phyloP scores from a whole-genome alignment of 92 coral and sea anemone species.

The Palythoa heliodiscus region DNA sequence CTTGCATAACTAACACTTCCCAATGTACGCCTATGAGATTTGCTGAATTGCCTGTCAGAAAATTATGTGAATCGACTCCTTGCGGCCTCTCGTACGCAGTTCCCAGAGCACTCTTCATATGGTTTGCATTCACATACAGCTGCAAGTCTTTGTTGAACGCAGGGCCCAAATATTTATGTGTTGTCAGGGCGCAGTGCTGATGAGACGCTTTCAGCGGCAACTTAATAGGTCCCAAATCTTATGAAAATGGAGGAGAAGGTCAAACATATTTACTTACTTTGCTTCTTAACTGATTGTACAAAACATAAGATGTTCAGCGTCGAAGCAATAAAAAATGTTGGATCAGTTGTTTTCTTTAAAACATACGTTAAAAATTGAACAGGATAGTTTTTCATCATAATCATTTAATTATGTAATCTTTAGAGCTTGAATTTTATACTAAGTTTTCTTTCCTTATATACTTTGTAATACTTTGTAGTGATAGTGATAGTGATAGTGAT shows the following conservation, averaged over 20 bases:
- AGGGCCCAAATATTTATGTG: not conserved
- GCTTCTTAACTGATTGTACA: too few relatives aligned
- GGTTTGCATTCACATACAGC: not conserved
- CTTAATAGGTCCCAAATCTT: conserved; percentile 26
- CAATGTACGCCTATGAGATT: not conserved
- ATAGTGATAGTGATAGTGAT: too few relatives aligned
- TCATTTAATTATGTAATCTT: too few relatives aligned
- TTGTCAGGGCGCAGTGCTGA: not conserved
- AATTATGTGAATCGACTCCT: not conserved
- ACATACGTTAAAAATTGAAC: too few relatives aligned
- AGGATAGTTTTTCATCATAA: too few relatives aligned
- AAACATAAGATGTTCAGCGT: too few relatives aligned
- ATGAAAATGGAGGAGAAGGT: not conserved
- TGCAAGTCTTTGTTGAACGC: not conserved
- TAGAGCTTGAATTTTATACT: too few relatives aligned
- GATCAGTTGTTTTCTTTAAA: too few relatives aligned
- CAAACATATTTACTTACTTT: not conserved
- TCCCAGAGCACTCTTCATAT: not conserved
- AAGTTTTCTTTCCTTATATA: too few relatives aligned
- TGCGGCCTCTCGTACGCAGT: conserved; percentile 5
- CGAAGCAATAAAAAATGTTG: too few relatives aligned
- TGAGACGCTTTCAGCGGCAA: conserved; percentile 17
- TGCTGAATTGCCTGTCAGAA: not conserved
- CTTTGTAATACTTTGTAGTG: too few relatives aligned
- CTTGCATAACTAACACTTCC: conserved; percentile 33